A percentile compares a stretch with the other conserved stretches of the same genome.
Conservation (phyloP, 1,140 invertebrate genomes). For the Atta cephalotes region DNA sequence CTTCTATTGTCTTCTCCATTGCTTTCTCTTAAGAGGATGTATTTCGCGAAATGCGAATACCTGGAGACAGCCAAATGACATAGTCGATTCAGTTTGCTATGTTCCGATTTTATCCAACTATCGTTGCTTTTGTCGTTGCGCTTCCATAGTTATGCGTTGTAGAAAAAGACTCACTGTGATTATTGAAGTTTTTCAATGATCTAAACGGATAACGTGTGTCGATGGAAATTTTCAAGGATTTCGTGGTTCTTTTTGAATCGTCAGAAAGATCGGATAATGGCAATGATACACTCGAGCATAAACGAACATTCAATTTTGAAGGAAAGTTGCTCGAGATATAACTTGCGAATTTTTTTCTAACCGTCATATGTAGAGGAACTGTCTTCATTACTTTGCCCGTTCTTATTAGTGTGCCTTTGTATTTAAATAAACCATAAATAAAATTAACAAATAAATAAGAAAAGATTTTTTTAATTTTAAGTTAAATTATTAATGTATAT, state of each 20-base stretch:
- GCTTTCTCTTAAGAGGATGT: not conserved
- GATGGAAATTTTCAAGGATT: constrained; percentile 11
- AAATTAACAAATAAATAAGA: too few relatives aligned
- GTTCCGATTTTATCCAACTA: constrained; percentile 54
- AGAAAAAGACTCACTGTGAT: not conserved
- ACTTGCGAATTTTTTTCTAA: not conserved
- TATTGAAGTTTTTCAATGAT: constrained; percentile 35
- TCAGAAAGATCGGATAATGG: not conserved
- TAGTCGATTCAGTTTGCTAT: constrained; percentile 13
- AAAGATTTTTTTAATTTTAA: too few relatives aligned
- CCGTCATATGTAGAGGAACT: too few relatives aligned
- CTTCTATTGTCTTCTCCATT: not conserved
- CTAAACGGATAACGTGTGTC: constrained; percentile 21
- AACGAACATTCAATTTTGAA: constrained; percentile 10
- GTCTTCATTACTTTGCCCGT: too few relatives aligned
- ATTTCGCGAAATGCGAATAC: not conserved
- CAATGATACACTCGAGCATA: not conserved
- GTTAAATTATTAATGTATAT: too few relatives aligned
- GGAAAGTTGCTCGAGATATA: not conserved
- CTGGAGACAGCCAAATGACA: constrained; percentile 36
- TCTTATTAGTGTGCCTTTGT: too few relatives aligned
- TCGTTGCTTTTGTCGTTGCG: constrained; percentile 21
- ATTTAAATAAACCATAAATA: too few relatives aligned
- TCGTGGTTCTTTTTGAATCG: constrained; percentile 19
- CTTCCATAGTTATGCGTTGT: constrained; percentile 27